Base-by-base conservation (phyloP, 2,113 vertebrate genomes). In the Xyliphius kryptos region DNA sequence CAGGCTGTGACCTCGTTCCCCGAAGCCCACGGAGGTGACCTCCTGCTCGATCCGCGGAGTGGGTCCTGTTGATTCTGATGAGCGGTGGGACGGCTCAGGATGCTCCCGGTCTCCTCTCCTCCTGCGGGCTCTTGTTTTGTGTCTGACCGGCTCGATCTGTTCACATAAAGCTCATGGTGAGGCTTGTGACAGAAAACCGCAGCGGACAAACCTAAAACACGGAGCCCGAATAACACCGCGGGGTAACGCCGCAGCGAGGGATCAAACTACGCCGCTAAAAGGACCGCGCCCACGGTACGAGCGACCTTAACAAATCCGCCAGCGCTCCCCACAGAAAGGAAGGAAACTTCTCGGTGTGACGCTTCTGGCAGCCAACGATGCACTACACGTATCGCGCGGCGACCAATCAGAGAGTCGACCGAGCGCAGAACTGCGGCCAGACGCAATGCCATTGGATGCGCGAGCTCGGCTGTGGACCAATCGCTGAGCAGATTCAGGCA, bases 61-160 rank as follows among this genome's bases (percentile, higher is more conserved):
- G 76, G 36, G 74, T 77, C 79, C 78, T 32, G 26, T 6, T 32
- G 26, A 32, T 32, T 3, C 75, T 62, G 65, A 74, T 63, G 67
- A 71, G 61, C 70, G n/a, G n/a, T n/a, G n/a, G n/a, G n/a, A n/a
- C n/a, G 37, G 70, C 71, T 61, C 65, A 3, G 65, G 71, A 69
- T 63, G 70, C 79, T 83, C 79, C 71, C 70, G 77, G 74, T 80
- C 82, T 83, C 77, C 81, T 79, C 43, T 46, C 82, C 81, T 83
- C 83, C 84, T 82, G 81, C 82, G 53, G 77, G 81, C 82, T 74
- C 52, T n/a, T 78, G 80, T 79, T 82, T 79, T 80, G 73, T 55
- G 81, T 56, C 70, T 74, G 68, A 74, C 75, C 66, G 69, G 74
- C 77, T 77, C 68, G 48, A 72, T 77, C 76, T 80, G 85, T 83